phyloP scores from a whole-genome alignment of 2,797 vertebrate genomes.

The Linurgus olivaceus region DNA sequence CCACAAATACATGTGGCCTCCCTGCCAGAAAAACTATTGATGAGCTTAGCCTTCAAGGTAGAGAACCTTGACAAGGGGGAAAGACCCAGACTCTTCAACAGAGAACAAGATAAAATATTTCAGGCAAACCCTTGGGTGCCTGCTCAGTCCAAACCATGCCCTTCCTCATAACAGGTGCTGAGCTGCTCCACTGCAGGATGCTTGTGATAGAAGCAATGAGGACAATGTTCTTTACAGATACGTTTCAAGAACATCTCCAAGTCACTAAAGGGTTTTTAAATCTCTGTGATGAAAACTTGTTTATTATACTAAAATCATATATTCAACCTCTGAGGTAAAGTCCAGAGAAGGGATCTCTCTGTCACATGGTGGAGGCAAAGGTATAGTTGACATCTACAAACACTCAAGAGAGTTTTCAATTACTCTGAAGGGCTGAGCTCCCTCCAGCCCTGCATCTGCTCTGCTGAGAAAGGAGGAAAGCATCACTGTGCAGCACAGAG shows the following conservation, averaged over 20 bases:
- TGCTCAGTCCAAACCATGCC: not conserved
- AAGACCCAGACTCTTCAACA: not conserved
- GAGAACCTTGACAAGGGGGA: not conserved
- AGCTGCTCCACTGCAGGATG: not conserved
- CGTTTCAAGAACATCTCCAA: not conserved
- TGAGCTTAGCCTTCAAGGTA: not conserved
- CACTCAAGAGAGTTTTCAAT: not conserved
- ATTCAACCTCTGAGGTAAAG: not conserved
- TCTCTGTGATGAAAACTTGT: rapidly evolving
- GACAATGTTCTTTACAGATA: not conserved
- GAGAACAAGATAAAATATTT: not conserved
- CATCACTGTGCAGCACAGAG: not conserved
- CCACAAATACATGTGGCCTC: not conserved
- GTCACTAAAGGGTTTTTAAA: not conserved
- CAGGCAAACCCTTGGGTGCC: not conserved
- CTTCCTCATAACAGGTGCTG: not conserved
- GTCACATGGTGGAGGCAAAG: not conserved
- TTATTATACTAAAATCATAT: not conserved
- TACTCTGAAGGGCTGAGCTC: not conserved
- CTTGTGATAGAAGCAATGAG: not conserved
- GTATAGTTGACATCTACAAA: not conserved
- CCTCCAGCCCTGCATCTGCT: not conserved
- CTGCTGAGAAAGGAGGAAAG: not conserved
- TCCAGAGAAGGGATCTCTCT: not conserved
- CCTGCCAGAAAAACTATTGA: too few species aligned